These are phyloP conservation scores for Bombus sibiricus DNA, from an alignment of 1,140 invertebrate species.

Conservation along the genomic window DNA sequence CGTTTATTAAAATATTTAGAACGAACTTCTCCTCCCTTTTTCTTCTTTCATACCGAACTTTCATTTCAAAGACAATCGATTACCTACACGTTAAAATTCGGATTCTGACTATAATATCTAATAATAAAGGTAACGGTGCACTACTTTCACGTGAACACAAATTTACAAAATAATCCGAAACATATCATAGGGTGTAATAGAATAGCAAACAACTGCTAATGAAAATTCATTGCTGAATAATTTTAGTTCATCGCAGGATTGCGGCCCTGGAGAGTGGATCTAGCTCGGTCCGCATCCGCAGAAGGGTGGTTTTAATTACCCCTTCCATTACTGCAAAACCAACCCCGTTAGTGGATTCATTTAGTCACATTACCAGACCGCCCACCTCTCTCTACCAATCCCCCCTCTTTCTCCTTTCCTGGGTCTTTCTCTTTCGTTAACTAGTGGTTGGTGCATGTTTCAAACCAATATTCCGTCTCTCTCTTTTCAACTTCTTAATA, in stretches of 20 bases:
- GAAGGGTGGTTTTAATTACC: slow-evolving; percentile 76
- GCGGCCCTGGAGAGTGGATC: slow-evolving; percentile 57
- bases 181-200: too few relatives aligned
- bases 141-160: neutral
- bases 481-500: slow-evolving; percentile 44
- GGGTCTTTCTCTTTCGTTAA: slow-evolving; percentile 48
- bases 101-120: too few relatives aligned
- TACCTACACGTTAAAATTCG: too few relatives aligned
- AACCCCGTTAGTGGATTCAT: slow-evolving; percentile 76
- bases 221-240: slow-evolving; percentile 25
- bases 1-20: neutral
- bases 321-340: slow-evolving; percentile 72
- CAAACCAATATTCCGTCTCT: slow-evolving; percentile 44
- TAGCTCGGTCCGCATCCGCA: slow-evolving; percentile 63
- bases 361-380: slow-evolving; percentile 71
- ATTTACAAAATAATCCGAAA: neutral
- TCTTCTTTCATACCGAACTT: neutral
- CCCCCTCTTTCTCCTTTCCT: slow-evolving; percentile 31
- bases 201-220: neutral
- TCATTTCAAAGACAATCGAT: neutral
- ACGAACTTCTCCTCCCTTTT: neutral
- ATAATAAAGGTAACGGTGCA: neutral
- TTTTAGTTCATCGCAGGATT: slow-evolving; percentile 47
- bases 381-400: slow-evolving; percentile 34
- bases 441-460: slow-evolving; percentile 41